A percentile compares a stretch with the other conserved stretches of the same genome.
Conservation (phyloP, 2,888 invertebrate genomes). For the Leptogaster cylindrica region DNA sequence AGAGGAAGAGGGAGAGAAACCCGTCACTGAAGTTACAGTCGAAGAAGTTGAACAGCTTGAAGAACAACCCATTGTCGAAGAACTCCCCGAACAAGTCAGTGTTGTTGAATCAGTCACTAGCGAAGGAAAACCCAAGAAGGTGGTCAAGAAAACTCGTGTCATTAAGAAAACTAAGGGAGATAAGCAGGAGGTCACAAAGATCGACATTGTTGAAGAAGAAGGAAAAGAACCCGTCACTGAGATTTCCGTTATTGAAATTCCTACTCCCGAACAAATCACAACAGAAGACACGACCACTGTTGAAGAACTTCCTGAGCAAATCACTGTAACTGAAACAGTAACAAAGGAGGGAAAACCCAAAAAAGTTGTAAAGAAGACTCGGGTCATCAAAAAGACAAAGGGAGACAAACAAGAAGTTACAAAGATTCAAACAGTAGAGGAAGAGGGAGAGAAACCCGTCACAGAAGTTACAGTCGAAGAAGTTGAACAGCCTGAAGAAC, state of each 20-base stretch:
- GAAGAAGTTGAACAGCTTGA: constrained; percentile 46
- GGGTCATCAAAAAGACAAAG: constrained; percentile 55
- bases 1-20: constrained; percentile 57
- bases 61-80: constrained; percentile 38
- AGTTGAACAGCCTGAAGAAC: constrained; percentile 43
- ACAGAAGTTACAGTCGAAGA: constrained; percentile 51
- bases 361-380: constrained; percentile 54
- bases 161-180: constrained; percentile 57
- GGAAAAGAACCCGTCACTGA: constrained; percentile 55
- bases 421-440: constrained; percentile 57
- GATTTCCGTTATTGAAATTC: constrained; percentile 45
- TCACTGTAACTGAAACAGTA: constrained; percentile 46
- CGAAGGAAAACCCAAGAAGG: constrained; percentile 51
- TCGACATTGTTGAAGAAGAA: constrained; percentile 60
- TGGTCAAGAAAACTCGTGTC: constrained; percentile 51
- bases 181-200: constrained; percentile 56
- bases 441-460: constrained; percentile 56
- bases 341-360: constrained; percentile 53
- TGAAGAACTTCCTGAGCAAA: constrained; percentile 50
- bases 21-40: constrained; percentile 52
- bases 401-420: constrained; percentile 58
- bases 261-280: constrained; percentile 43
- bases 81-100: constrained; percentile 51
- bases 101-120: constrained; percentile 55
- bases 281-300: constrained; percentile 52